phyloP scores from a whole-genome alignment of 2,797 vertebrate species.

The Crypturellus tataupa region DNA sequence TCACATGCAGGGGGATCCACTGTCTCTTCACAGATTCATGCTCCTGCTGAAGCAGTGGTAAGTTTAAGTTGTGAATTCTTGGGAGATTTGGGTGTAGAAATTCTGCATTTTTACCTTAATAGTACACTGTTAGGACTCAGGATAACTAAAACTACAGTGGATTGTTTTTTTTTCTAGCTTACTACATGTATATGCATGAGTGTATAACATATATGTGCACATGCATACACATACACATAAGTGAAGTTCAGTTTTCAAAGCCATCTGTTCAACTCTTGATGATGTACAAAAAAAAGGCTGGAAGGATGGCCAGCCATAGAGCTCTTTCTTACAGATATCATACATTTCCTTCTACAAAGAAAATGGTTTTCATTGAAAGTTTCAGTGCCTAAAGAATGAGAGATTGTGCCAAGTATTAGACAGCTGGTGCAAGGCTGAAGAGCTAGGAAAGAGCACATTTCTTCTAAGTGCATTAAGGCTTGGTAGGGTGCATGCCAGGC shows the following conservation, averaged over 20 bases:
- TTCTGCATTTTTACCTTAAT: too few relatives aligned
- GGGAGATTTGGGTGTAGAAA: background rate
- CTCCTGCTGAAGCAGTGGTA: background rate
- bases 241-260: background rate
- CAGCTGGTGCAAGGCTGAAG: background rate
- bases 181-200: background rate
- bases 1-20: background rate
- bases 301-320: background rate
- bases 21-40: background rate
- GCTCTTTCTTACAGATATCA: conserved; percentile 4
- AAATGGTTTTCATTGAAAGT: conserved; percentile 28
- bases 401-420: conserved; percentile 25
- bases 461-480: background rate
- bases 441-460: conserved; percentile 17
- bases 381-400: background rate
- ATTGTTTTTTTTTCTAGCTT: background rate
- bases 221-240: background rate
- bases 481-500: background rate
- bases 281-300: background rate
- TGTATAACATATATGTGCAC: background rate
- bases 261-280: background rate
- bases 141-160: background rate
- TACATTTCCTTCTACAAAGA: conserved; percentile 16
- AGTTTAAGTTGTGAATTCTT: background rate
- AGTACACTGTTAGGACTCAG: background rate